Evolutionary conservation across 2,888 invertebrate species (phyloP).

Genomic region (Temnothorax unifasciatus): DNA sequence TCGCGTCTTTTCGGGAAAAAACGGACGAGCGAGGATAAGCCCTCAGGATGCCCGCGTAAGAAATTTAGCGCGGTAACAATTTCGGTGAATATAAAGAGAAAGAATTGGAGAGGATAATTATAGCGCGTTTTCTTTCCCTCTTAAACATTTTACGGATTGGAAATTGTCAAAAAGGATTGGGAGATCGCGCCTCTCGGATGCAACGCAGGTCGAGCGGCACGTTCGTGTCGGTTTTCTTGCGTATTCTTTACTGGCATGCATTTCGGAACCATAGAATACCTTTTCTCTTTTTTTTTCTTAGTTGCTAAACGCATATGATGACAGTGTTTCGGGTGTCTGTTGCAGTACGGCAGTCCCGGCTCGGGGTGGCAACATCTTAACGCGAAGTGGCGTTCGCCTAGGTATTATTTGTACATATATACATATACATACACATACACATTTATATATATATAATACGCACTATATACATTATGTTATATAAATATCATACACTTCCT

Average conservation of each 20-base stretch:
- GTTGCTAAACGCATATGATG: constrained; percentile 78
- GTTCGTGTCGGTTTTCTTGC: constrained; percentile 37
- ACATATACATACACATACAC: constrained; percentile 47
- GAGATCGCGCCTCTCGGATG: neutral
- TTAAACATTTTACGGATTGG: neutral
- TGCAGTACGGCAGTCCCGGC: constrained; percentile 97
- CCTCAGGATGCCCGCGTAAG: neutral
- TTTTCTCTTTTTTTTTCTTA: constrained; percentile 52
- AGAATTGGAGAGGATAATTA: neutral
- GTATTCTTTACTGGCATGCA: constrained; percentile 68
- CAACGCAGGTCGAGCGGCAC: constrained; percentile 13
- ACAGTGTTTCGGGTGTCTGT: constrained; percentile 87
- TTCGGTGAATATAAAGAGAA: neutral
- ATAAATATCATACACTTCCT: constrained; percentile 18
- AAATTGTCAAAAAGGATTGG: neutral
- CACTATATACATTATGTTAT: constrained; percentile 47
- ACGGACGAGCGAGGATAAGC: neutral
- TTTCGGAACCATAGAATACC: constrained; percentile 64
- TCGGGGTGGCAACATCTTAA: constrained; percentile 94
- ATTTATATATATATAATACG: constrained; percentile 56
- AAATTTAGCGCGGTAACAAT: neutral
- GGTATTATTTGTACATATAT: constrained; percentile 82
- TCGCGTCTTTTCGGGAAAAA: neutral
- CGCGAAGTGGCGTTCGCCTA: constrained; percentile 87
- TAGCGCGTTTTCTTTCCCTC: neutral